phyloP scores from a whole-genome alignment of 2,888 invertebrate genomes.

The Heliconius aoede region DNA sequence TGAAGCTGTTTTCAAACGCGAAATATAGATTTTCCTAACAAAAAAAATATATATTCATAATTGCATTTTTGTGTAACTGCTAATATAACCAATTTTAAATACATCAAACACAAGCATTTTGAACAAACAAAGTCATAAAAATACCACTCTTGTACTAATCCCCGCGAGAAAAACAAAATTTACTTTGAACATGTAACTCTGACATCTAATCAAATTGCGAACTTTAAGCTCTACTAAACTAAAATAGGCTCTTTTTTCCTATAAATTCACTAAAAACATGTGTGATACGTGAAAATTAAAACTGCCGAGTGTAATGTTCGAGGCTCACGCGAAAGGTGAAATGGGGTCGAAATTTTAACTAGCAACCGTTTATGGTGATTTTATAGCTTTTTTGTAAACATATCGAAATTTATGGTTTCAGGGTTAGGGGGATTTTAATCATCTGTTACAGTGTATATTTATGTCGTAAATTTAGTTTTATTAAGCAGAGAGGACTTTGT shows the following conservation, averaged over 20 bases:
- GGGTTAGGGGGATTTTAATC: slow-evolving; percentile 47
- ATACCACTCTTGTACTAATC: slow-evolving; percentile 41
- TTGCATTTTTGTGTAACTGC: neutral
- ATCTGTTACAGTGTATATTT: slow-evolving; percentile 41
- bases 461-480: slow-evolving; percentile 36
- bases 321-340: slow-evolving; percentile 59
- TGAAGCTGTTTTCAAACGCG: neutral
- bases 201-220: slow-evolving; percentile 3
- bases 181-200: slow-evolving; percentile 28
- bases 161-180: slow-evolving; percentile 44
- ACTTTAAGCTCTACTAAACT: slow-evolving; percentile 33
- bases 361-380: slow-evolving; percentile 45
- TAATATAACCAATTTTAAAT: slow-evolving; percentile 27
- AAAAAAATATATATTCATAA: neutral
- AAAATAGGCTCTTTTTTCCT: slow-evolving; percentile 34
- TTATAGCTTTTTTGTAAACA: slow-evolving; percentile 49
- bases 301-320: slow-evolving; percentile 58
- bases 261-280: slow-evolving; percentile 55
- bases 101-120: slow-evolving; percentile 34
- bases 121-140: slow-evolving; percentile 45
- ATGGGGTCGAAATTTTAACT: slow-evolving; percentile 49
- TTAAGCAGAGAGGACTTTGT: slow-evolving; percentile 13
- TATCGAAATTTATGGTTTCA: slow-evolving; percentile 47
- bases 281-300: slow-evolving; percentile 72
- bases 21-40: neutral